Conservation (phyloP, 2,888 invertebrate species). For the Oscheius sp. region DNA sequence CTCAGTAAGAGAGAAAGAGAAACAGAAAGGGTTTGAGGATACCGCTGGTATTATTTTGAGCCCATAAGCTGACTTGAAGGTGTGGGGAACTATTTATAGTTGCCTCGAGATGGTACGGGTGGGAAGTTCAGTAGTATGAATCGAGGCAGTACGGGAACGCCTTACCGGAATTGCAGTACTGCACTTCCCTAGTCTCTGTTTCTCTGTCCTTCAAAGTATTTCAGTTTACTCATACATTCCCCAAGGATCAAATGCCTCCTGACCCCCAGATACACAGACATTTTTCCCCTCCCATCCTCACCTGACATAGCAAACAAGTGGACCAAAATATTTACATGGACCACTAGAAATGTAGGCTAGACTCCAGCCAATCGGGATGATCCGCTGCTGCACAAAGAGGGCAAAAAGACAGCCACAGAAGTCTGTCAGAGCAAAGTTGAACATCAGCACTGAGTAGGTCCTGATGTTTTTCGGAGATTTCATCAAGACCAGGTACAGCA, state of each 20-base stretch:
- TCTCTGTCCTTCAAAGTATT: no score
- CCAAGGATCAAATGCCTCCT: background rate
- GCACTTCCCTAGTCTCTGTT: no score
- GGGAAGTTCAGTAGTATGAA: no score
- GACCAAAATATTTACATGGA: conserved; percentile 27
- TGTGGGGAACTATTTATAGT: no score
- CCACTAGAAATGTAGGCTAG: conserved; percentile 29
- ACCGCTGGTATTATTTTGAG: no score
- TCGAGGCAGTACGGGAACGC: no score
- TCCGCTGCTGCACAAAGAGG: conserved; percentile 48
- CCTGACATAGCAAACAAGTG: conserved; percentile 25
- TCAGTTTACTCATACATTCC: background rate
- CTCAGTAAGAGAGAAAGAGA: no score
- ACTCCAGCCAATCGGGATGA: conserved; percentile 21
- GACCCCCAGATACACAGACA: background rate
- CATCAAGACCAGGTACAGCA: conserved; percentile 31
- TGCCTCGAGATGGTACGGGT: no score
- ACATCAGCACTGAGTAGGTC: conserved; percentile 45
- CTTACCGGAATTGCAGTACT: no score
- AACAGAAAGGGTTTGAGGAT: no score
- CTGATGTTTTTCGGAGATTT: conserved; percentile 38
- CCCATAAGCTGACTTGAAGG: no score
- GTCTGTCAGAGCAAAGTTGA: conserved; percentile 51
- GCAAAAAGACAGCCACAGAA: conserved; percentile 46
- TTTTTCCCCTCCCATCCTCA: background rate